A percentile compares a stretch with the other conserved stretches of the same genome.
phyloP scores from a whole-genome alignment of 92 coral and sea anemone species.

The Zoanthus gigantus region DNA sequence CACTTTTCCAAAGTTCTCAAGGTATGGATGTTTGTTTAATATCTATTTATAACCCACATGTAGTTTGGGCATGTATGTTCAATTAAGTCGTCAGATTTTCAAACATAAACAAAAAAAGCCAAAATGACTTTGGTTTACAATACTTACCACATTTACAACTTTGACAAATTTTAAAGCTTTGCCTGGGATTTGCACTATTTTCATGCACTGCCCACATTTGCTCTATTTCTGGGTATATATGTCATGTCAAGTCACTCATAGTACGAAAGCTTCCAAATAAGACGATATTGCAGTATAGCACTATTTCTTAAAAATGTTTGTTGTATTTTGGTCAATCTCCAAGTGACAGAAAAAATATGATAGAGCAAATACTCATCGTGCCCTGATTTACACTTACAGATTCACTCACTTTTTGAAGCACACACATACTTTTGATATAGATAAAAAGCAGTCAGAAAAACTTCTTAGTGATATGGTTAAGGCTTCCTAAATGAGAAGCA shows the following conservation, averaged over 20 bases:
- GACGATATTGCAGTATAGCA: no score
- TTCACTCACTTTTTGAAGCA: no score
- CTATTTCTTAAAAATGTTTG: neutral
- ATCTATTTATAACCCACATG: neutral
- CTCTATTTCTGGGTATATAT: slow-evolving; percentile 1
- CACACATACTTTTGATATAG: neutral
- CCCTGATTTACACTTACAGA: neutral
- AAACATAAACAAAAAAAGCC: neutral
- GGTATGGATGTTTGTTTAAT: neutral
- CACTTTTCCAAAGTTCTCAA: neutral
- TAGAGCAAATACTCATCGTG: neutral
- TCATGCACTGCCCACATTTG: neutral
- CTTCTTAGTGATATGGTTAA: neutral
- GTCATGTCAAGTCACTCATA: neutral
- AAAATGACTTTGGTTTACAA: no score
- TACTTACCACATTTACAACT: neutral
- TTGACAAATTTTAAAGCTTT: neutral
- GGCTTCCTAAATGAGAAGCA: slow-evolving; percentile 4
- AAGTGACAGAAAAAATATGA: neutral
- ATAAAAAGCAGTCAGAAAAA: neutral
- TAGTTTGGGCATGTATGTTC: neutral
- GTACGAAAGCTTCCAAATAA: neutral
- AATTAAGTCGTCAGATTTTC: neutral
- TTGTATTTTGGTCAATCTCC: slow-evolving; percentile 3
- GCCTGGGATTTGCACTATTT: neutral